Evolutionary conservation across 2,113 vertebrate genomes (phyloP).

Genomic region (Notarius lentiginosus): DNA sequence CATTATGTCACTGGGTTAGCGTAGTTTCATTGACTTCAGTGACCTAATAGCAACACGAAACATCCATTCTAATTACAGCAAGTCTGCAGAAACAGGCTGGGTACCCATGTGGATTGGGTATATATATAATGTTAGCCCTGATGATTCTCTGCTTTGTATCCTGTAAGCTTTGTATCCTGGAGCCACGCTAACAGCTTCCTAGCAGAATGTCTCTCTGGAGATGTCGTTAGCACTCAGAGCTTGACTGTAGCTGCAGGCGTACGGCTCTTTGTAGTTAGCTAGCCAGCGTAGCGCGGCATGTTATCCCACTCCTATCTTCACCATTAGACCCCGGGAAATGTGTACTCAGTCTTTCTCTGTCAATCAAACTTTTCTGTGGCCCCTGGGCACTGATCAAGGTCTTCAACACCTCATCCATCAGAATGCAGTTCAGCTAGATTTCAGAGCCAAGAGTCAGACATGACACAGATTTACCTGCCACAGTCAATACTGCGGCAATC

Average conservation of each 20-base stretch:
- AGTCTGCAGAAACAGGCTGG: constrained; percentile 12
- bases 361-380: constrained; percentile 60
- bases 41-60: constrained; percentile 32
- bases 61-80: constrained; percentile 39
- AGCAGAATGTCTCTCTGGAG: constrained; percentile 56
- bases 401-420: constrained; percentile 48
- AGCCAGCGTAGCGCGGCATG: constrained; percentile 39
- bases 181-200: constrained; percentile 50
- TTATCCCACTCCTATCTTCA: constrained; percentile 42
- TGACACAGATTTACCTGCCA: constrained; percentile 3
- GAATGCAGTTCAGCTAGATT: constrained; percentile 41
- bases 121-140: constrained; percentile 21
- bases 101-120: constrained; percentile 1
- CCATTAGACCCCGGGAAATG: constrained; percentile 30
- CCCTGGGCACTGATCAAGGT: constrained; percentile 47
- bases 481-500: background rate
- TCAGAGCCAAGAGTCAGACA: constrained; percentile 41
- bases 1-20: constrained; percentile 25
- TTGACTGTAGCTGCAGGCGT: constrained; percentile 42
- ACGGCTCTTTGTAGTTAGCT: constrained; percentile 55
- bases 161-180: constrained; percentile 36
- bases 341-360: constrained; percentile 54
- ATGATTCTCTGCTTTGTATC: constrained; percentile 31
- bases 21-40: constrained; percentile 29
- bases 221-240: constrained; percentile 46